Evolutionary conservation across 2,113 vertebrate genomes (phyloP).

Genomic region (Pituophis catenifer): DNA sequence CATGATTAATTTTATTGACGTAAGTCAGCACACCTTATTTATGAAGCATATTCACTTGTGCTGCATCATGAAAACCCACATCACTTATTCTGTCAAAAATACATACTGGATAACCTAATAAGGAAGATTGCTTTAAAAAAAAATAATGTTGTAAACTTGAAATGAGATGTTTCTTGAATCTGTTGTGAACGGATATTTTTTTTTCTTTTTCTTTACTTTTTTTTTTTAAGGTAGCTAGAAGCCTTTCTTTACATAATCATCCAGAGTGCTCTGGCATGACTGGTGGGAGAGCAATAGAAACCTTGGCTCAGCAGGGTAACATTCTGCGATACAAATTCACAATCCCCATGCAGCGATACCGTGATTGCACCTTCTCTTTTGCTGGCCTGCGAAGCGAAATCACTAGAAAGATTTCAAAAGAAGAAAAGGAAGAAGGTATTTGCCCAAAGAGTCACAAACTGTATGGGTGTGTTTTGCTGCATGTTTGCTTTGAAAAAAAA

Average conservation of each 20-base stretch:
- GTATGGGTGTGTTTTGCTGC: fast-evolving
- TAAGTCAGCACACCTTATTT: neutral
- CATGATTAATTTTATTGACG: neutral
- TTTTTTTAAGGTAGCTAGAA: slow-evolving; percentile 82
- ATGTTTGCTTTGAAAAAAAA: neutral
- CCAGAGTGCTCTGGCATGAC: slow-evolving; percentile 78
- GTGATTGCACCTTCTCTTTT: slow-evolving; percentile 91
- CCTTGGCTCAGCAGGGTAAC: slow-evolving; percentile 80
- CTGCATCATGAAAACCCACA: neutral
- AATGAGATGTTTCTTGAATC: neutral
- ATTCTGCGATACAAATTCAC: slow-evolving; percentile 63
- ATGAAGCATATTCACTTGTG: neutral
- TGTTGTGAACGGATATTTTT: neutral
- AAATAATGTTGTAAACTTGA: neutral
- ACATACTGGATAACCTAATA: neutral
- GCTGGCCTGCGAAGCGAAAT: slow-evolving; percentile 78
- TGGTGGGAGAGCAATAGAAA: slow-evolving; percentile 89
- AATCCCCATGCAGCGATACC: slow-evolving; percentile 76
- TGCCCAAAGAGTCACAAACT: slow-evolving; percentile 12
- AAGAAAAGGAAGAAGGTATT: slow-evolving; percentile 89
- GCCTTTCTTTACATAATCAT: slow-evolving; percentile 83
- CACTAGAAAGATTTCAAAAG: slow-evolving; percentile 68
- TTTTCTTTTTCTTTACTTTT: neutral
- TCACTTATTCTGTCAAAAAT: neutral
- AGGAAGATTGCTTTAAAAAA: neutral